Conservation (phyloP, 2,113 vertebrate genomes). For the Ciconia boyciana region DNA sequence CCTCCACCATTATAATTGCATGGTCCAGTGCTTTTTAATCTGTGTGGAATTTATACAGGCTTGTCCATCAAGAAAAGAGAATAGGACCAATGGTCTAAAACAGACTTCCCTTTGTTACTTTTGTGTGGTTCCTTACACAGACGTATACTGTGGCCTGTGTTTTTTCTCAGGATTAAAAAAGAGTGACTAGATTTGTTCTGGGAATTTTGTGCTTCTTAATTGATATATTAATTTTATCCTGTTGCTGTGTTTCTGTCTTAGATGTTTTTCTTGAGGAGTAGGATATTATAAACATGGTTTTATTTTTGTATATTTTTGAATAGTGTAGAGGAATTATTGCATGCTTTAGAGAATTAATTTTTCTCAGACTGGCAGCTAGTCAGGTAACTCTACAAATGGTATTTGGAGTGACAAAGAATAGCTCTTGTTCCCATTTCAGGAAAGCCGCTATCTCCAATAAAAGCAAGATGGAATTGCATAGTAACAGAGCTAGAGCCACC, state of each 20-base stretch:
- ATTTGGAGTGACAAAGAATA: not conserved
- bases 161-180: not conserved
- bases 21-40: slow-evolving; percentile 3
- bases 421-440: not conserved
- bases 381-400: not conserved
- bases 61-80: not conserved
- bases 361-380: not conserved
- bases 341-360: not conserved
- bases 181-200: not conserved
- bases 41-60: not conserved
- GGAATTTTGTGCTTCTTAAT: not conserved
- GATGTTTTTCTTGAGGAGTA: not conserved
- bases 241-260: not conserved
- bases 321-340: not conserved
- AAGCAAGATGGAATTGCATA: not conserved
- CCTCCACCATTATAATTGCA: slow-evolving; percentile 10
- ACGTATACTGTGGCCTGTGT: not conserved
- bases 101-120: not conserved
- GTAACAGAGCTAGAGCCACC: not conserved
- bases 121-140: not conserved
- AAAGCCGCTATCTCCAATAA: not conserved
- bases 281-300: not conserved
- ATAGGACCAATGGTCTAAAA: not conserved
- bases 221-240: not conserved
- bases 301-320: not conserved